These are phyloP conservation scores for Melanostigma gelatinosum DNA, from an alignment of 2,113 vertebrate genomes.

Conservation along the genomic window DNA sequence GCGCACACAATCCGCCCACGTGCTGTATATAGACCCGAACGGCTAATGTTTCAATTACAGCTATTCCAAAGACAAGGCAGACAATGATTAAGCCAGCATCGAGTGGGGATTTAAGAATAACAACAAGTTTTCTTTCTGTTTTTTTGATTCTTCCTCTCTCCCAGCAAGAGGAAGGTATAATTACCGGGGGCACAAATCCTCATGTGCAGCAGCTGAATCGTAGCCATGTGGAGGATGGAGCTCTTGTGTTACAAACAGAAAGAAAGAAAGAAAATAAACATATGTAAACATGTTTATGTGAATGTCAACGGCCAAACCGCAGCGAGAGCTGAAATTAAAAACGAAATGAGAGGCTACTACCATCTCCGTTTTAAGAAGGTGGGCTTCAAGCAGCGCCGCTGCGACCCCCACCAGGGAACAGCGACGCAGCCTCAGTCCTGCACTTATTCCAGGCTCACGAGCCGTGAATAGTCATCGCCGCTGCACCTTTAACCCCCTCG, in stretches of 20 bases:
- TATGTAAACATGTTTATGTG: conserved; percentile 61
- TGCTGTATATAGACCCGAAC: conserved; percentile 65
- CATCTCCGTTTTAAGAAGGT: conserved; percentile 29
- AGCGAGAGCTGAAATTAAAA: conserved; percentile 48
- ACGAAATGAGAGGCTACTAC: conserved; percentile 31
- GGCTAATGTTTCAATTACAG: conserved; percentile 81
- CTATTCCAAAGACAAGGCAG: conserved; percentile 71
- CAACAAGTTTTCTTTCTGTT: conserved; percentile 39
- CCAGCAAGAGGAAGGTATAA: conserved; percentile 69
- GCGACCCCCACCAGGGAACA: conserved; percentile 12
- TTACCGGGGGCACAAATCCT: conserved; percentile 74
- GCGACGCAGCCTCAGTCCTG: conserved; percentile 5
- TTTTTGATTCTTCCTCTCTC: conserved; percentile 8
- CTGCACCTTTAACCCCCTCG: conserved; percentile 12
- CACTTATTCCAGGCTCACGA: conserved; percentile 15
- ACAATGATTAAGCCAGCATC: conserved; percentile 75
- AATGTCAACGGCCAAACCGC: conserved; percentile 45
- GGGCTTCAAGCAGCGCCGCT: conserved; percentile 35
- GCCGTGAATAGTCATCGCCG: conserved; percentile 42
- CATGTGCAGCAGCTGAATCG: conserved; percentile 66
- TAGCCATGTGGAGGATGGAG: conserved; percentile 56
- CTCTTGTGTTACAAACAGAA: conserved; percentile 38
- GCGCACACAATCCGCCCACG: conserved; percentile 63
- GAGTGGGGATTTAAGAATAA: conserved; percentile 76
- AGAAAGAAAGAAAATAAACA: background rate